Evolutionary conservation across 92 coral and sea anemone species (phyloP), one percentile per base, ranked within the genome.

Genomic region (Parazoanthus atlanticus): DNA sequence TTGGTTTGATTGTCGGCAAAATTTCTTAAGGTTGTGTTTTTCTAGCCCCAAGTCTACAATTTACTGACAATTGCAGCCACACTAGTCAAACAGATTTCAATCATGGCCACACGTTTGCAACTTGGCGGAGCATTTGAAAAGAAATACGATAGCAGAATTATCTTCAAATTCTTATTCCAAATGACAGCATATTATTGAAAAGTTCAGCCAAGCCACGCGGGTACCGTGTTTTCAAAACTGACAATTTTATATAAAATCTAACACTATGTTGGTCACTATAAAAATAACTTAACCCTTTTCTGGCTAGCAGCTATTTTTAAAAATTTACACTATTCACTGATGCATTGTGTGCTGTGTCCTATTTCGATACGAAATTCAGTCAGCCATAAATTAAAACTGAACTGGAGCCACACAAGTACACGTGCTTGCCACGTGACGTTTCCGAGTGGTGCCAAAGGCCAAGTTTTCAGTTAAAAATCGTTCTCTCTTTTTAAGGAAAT

Each of bases 31-130:
- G 26, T 19, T 26, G 34, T 84, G 87, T 84, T 84, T 84, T 84
- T 41, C 23, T 84, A 69, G 87, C 87, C 87, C 43, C 65, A 69
- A 84, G 87, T 67, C 34, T 25, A 67, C 61, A 67, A 67, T 84
- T 84, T 8, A 70, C 77, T 43, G 87, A 84, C 77, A 84, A 84
- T 84, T 69, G 87, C 29, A n/a, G 25, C 34, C 25, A 69, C 77
- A 41, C 78, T 38, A 67, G 29, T 70, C 78, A 84, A 84, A 33
- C 43, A 75, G 79, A 64, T 25, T 5, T 25, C 28, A 25, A 25
- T 61, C 69, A 23, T 23, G 16, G 69, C 26, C 17, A 52, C 58
- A 52, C 58, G 58, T 52, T 52, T 52, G 3, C 58, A 12, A 19
- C 69, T 25, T 54, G 29, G 28, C 64, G 7, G 33, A 52, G 19